These are phyloP conservation scores for Rhea pennata DNA, from an alignment of 2,113 vertebrate genomes.

Conservation along the genomic window DNA sequence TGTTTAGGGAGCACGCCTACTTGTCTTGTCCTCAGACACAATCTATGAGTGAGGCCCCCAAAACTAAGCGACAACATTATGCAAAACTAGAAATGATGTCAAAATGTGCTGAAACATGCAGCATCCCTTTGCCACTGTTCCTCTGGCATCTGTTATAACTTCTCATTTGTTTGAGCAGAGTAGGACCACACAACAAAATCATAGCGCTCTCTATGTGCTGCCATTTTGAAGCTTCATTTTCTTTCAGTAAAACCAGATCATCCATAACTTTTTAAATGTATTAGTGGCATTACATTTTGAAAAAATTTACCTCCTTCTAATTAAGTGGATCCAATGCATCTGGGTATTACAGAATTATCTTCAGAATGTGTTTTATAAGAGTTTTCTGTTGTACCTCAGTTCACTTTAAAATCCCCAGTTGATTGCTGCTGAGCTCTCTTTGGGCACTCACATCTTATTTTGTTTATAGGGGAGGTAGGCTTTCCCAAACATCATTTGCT, in stretches of 20 bases:
- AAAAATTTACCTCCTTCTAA: background rate
- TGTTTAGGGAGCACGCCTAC: background rate
- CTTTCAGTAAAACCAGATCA: background rate
- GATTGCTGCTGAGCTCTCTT: constrained; percentile 2
- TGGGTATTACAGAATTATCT: background rate
- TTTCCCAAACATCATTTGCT: constrained; percentile 31
- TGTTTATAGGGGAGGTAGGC: background rate
- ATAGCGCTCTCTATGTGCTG: background rate
- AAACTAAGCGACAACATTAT: background rate
- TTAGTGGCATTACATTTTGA: background rate
- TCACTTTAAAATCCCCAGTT: background rate
- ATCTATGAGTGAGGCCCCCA: background rate
- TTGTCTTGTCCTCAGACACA: background rate
- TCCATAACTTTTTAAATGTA: background rate
- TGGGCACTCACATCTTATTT: background rate
- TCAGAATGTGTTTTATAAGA: background rate
- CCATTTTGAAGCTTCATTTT: background rate
- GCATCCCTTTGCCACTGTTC: background rate
- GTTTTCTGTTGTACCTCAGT: background rate
- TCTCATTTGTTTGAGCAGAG: background rate
- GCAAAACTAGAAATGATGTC: background rate
- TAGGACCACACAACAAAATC: background rate
- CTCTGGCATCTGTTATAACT: background rate
- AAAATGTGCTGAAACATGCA: background rate
- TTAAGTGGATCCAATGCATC: background rate